Evolutionary conservation across 2,888 invertebrate genomes (phyloP).

Genomic region (Pristionchus arcanus): DNA sequence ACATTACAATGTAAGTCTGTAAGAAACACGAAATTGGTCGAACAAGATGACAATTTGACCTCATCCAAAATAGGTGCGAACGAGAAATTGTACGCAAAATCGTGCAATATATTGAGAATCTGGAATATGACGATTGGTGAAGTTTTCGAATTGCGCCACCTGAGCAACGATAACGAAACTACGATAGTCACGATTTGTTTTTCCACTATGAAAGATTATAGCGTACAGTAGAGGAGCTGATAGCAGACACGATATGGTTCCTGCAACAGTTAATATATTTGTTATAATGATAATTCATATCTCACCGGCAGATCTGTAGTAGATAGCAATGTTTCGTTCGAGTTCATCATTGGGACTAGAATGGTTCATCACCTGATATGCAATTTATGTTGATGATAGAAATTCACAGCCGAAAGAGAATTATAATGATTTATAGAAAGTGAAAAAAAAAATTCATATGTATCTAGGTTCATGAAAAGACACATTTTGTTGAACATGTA

Average conservation of each 20-base stretch:
- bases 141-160: background rate
- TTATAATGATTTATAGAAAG: too few relatives aligned
- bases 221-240: background rate
- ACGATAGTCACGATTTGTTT: background rate
- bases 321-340: background rate
- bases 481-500: too few relatives aligned
- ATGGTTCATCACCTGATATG: background rate
- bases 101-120: constrained; percentile 27
- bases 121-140: background rate
- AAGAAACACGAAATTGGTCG: background rate
- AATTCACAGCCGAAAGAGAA: too few relatives aligned
- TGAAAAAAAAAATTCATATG: too few relatives aligned
- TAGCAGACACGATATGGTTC: background rate
- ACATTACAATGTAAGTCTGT: background rate
- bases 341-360: background rate
- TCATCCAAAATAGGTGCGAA: constrained; percentile 14
- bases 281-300: background rate
- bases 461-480: too few relatives aligned
- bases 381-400: background rate
- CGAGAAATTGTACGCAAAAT: constrained; percentile 31
- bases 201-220: constrained; percentile 2
- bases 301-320: background rate
- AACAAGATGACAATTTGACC: background rate
- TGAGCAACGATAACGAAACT: background rate
- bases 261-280: background rate